Evolutionary conservation across 2,888 invertebrate genomes (phyloP).

Genomic region (Sceliomorpha sp.): DNA sequence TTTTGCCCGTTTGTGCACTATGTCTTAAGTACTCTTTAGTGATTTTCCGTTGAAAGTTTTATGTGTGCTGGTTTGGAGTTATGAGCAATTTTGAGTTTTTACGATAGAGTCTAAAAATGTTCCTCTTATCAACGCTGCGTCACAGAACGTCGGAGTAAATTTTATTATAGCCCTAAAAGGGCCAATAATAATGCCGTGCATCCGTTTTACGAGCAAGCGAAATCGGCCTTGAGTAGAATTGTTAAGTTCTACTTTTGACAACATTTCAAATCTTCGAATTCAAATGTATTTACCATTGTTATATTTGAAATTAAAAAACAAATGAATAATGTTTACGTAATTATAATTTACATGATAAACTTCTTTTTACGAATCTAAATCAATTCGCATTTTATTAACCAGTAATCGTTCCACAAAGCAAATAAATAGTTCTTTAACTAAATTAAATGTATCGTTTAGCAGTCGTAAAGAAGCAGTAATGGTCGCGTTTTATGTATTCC

Average conservation of each 20-base stretch:
- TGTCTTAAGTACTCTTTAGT: background rate
- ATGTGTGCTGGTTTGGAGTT: slow-evolving; percentile 8
- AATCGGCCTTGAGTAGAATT: background rate
- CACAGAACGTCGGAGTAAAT: slow-evolving; percentile 15
- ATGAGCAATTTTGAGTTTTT: slow-evolving; percentile 16
- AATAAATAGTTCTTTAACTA: no score
- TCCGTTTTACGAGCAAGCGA: slow-evolving; percentile 5
- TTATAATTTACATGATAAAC: no score
- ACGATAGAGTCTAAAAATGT: slow-evolving; percentile 22
- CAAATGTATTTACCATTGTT: no score
- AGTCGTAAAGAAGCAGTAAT: no score
- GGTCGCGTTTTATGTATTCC: no score
- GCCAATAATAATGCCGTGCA: slow-evolving; percentile 8
- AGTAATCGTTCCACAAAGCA: no score
- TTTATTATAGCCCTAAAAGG: slow-evolving; percentile 20
- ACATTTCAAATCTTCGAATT: no score
- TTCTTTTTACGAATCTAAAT: no score
- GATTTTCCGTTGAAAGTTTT: slow-evolving; percentile 1
- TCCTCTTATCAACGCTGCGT: slow-evolving; percentile 23
- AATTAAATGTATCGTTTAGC: no score
- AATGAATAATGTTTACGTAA: no score
- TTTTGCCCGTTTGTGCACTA: background rate
- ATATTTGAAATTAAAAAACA: no score
- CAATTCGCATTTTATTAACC: no score
- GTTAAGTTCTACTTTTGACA: background rate